Base-by-base conservation (phyloP, 1,140 invertebrate genomes). In the Polypedilum pembai region DNA sequence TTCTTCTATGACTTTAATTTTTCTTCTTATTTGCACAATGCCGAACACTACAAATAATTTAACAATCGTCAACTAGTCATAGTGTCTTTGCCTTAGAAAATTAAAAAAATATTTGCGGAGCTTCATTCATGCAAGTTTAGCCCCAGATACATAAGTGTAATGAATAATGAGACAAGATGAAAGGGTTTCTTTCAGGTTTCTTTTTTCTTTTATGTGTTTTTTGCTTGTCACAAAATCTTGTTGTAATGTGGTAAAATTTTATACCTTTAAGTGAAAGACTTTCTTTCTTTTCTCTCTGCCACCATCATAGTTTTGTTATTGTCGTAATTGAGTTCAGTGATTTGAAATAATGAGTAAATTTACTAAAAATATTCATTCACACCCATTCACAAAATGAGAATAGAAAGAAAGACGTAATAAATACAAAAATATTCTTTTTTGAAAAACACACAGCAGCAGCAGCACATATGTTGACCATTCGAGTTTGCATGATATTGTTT, bases 171-270 rank as follows among this genome's bases (percentile, higher is more conserved):
- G 45, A 56, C 45, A 56, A 56, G 45, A 56, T 56, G 45, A 56
- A 56, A 56, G 45, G 45, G 45, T 56, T 56, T 56, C 45, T 56
- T 56, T 56, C 45, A 56, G 45, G 45, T 56, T 56, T 45, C n/a
- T 33, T 33, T 33, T 33, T 33, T 33, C n/a, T 45, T 10, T 45
- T 45, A 41, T 41, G 40, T 41, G 40, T 15, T 10, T 45, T 8
- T 12, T 12, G 45, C 15, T 56, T n/a, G 12, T 56, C 24, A 33
- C 24, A n/a, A 56, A 56, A 12, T 12, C 45, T n/a, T 56, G 45
- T 56, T 56, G 24, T 33, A 33, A 3, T 33, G 24, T 33, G 24
- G 24, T 33, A 12, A 56, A 45, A 45, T 45, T 45, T 45, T 8
- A 12, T 56, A 15, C 45, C n/a, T 4, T 56, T 56, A 45, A 15